Evolutionary conservation across 2,113 vertebrate species (phyloP), one percentile per base, ranked within the genome.

Genomic region (Mesocricetus auratus): DNA sequence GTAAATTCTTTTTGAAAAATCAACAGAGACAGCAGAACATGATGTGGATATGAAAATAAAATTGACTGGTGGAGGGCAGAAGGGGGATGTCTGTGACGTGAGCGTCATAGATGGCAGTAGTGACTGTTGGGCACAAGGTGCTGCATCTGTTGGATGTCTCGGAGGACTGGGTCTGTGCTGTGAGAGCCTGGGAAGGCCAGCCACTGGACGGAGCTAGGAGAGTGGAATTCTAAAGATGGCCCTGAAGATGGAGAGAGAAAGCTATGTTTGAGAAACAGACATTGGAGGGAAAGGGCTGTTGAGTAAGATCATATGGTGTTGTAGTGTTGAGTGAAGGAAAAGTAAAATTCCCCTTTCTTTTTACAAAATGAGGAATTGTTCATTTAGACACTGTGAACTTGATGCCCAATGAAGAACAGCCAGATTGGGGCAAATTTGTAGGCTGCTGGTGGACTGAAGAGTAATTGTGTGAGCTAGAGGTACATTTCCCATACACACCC

Each of bases 1-100:
- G 19, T 91, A 94, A 89, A 71, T 22, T 39, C 64, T 93, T 96
- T 81, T 89, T 86, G 82, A 78, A 83, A 92, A 96, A 89, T 77
- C 50, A 91, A 69, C 42, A 50, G 60, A 91, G 33, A 88, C 33
- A 68, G 78, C 58, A 92, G 87, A 93, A 89, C 56, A 64, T 90
- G 78, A 77, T 86, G 62, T 9, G 71, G 86, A 82, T 81, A 21
- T 91, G 81, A 95, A 93, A 92, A 77, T 95, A 58, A 12, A 89
- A 62, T 73, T 88, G 50, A 69, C 47, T 83, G 29, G 36, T 58
- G 15, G 45, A 85, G 45, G 56, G 19, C 66, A 78, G 39, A 82
- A 62, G 42, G n/a, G 39, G 53, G 11, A 13, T 56, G 53, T 86
- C 33, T 17, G 24, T 94, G 33, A 93, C 56, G 21, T 42, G 45